A percentile compares a stretch with the other conserved stretches of the same genome.
These are phyloP conservation scores for Zaprionus kolodkinae DNA, from an alignment of 1,140 invertebrate genomes.

Conservation along the genomic window DNA sequence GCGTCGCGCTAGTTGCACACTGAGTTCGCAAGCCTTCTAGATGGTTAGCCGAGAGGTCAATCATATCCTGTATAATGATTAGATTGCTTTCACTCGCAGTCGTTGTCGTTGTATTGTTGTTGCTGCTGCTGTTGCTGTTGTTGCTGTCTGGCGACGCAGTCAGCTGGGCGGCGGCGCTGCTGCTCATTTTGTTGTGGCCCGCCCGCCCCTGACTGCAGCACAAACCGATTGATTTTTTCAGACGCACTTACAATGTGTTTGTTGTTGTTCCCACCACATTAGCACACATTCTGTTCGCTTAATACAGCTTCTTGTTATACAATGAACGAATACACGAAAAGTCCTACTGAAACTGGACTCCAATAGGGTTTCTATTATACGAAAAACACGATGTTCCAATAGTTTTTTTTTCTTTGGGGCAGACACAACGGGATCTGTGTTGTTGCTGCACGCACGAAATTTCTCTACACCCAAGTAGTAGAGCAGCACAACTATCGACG, in stretches of 20 bases:
- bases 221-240: constrained; percentile 76
- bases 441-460: constrained; percentile 71
- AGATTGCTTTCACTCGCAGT: constrained; percentile 69
- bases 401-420: constrained; percentile 42
- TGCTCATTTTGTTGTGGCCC: constrained; percentile 68
- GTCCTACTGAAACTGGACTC: constrained; percentile 17
- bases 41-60: constrained; percentile 96
- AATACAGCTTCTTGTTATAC: constrained; percentile 9
- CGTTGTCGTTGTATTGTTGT: constrained; percentile 36
- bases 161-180: constrained; percentile 59
- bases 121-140: constrained; percentile 47
- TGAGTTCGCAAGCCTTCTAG: constrained; percentile 95
- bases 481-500: constrained; percentile 39
- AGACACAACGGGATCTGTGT: constrained; percentile 57
- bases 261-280: constrained; percentile 44
- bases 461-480: constrained; percentile 75
- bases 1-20: constrained; percentile 95
- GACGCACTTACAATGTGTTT: constrained; percentile 47
- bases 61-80: constrained; percentile 94
- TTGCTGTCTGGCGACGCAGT: constrained; percentile 48
- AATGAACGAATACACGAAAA: constrained; percentile 18
- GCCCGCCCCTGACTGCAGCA: constrained; percentile 40
- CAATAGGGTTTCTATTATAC: constrained; percentile 29
- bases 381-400: constrained; percentile 59
- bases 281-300: constrained; percentile 56